Evolutionary conservation across 2,797 vertebrate genomes (phyloP).

Genomic region (Anguilla obscura): DNA sequence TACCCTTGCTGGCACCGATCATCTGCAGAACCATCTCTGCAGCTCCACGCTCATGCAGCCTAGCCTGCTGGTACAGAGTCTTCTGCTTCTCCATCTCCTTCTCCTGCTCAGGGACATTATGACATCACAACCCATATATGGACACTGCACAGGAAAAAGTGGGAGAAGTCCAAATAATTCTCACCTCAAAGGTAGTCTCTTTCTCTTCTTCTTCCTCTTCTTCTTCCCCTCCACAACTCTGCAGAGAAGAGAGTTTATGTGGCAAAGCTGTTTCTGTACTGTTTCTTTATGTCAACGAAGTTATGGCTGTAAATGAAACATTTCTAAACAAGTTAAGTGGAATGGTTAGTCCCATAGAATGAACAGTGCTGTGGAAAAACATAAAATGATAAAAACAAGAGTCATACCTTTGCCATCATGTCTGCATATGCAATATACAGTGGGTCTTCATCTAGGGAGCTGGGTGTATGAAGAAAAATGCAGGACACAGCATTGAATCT

Average conservation of each 20-base stretch:
- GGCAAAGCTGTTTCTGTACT: not conserved
- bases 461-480: constrained; percentile 54
- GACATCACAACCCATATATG: not conserved
- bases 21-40: constrained; percentile 98
- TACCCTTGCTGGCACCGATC: constrained; percentile 97
- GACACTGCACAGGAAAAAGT: not conserved
- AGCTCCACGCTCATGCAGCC: constrained; percentile 94
- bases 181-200: constrained; percentile 97
- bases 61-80: constrained; percentile 95
- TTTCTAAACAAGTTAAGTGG: not conserved
- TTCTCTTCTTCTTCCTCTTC: constrained; percentile 88
- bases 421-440: constrained; percentile 95
- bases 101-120: constrained; percentile 72
- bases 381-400: not conserved
- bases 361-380: not conserved
- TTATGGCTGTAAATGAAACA: not conserved
- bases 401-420: constrained; percentile 97
- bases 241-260: constrained; percentile 38
- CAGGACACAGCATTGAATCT: constrained; percentile 39
- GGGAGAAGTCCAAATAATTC: not conserved
- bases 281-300: not conserved
- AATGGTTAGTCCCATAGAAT: not conserved
- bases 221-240: constrained; percentile 81
- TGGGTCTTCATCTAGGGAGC: constrained; percentile 89
- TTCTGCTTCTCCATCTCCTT: constrained; percentile 99